Base-by-base conservation (phyloP, 2,113 vertebrate species). In the Chloropsis cyanopogon region DNA sequence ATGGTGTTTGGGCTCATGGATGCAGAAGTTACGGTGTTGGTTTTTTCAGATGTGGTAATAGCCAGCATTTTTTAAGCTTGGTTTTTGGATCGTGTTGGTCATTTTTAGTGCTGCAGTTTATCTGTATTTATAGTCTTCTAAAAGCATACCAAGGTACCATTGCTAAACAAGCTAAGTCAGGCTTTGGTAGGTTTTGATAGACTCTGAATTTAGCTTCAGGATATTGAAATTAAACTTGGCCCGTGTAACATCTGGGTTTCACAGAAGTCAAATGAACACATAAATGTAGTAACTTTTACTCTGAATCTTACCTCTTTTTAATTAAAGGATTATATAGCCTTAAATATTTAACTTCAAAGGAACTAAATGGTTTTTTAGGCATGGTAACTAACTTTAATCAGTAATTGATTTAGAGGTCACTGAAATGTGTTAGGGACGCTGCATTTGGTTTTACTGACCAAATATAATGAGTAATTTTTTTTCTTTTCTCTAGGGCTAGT, bases 401-500 rank as follows among this genome's bases (percentile, higher is more conserved):
- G 33, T 46, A 53, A 66, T 80, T 90, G 61, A 52, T 91, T n/a
- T 69, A 54, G 50, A 39, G 31, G n/a, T 75, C 60, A n/a, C 37
- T 75, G 73, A 61, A 75, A 70, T 25, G 8, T 10, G 12, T 86
- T 83, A 59, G 13, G 13, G 46, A 12, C 72, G 41, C 90, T 69
- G 20, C 65, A 54, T 80, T 46, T 75, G 35, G 14, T 59, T 92
- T 90, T 88, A 64, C 26, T 92, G n/a, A 47, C 80, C 66, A 78
- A 96, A 82, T 89, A 46, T 80, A 81, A 92, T 91, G 7, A 35
- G 24, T 63, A 28, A 20, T 63, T 39, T 96, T 95, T 95, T 60
- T 96, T 46, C 22, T 95, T 68, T 88, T 96, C 78, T 96, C 52
- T 96, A 99, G 99, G 99, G 56, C 97, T 99, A 96, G 99, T 99